phyloP scores from a whole-genome alignment of 53 echinoderm and acorn worm genomes.

The Stichopus horrens region DNA sequence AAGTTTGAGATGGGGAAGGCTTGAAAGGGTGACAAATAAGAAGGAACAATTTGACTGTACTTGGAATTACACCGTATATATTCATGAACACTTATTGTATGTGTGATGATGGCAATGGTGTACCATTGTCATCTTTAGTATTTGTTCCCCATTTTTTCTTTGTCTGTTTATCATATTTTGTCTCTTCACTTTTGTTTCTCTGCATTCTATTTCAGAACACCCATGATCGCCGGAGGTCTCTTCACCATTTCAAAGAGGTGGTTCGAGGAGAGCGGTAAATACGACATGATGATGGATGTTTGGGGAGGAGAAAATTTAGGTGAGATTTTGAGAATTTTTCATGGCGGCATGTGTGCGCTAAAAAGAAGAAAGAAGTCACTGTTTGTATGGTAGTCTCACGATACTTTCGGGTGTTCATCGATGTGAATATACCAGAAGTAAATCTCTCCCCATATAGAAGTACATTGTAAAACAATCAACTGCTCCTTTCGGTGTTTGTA shows the following conservation, averaged over 20 bases:
- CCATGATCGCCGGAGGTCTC: constrained; percentile 98
- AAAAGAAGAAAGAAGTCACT: not conserved
- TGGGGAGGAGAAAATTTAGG: constrained; percentile 99
- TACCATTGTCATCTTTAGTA: too few relatives aligned
- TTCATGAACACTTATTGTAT: too few relatives aligned
- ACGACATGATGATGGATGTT: constrained; percentile 99
- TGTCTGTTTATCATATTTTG: not conserved
- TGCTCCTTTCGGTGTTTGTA: too few relatives aligned
- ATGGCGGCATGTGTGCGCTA: too few relatives aligned
- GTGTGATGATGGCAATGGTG: not conserved
- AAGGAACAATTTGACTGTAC: too few relatives aligned
- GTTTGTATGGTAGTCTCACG: not conserved
- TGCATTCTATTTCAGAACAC: constrained; percentile 62
- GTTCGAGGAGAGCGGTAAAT: constrained; percentile 98
- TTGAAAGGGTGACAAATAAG: too few relatives aligned
- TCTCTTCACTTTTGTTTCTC: not conserved
- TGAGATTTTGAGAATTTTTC: constrained; percentile 43
- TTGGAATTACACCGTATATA: too few relatives aligned
- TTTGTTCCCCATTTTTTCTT: not conserved
- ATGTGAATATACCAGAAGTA: too few relatives aligned
- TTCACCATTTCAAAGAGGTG: constrained; percentile 95
- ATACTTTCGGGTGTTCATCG: too few relatives aligned
- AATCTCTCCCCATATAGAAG: too few relatives aligned
- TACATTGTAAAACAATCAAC: too few relatives aligned
- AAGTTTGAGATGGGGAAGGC: too few relatives aligned